phyloP scores from a whole-genome alignment of 2,113 vertebrate genomes.

The Nesogale talazaci region DNA sequence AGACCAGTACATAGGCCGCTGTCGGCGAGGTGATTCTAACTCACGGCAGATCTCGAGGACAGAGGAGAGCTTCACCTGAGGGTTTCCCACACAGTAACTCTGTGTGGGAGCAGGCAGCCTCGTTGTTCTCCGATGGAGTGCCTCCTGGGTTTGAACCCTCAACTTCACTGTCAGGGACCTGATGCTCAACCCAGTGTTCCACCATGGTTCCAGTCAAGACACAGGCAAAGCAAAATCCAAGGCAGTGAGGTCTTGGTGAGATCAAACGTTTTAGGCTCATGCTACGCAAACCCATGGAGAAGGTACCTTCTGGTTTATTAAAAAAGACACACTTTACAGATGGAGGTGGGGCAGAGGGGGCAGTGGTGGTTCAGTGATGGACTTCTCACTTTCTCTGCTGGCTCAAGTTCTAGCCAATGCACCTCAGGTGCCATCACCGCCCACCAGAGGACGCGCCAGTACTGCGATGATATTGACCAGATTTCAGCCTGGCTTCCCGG shows the following conservation, averaged over 20 bases:
- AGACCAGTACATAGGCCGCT: neutral
- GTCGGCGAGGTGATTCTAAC: no score
- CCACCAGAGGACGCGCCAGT: neutral
- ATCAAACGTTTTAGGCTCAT: neutral
- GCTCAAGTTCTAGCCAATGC: neutral
- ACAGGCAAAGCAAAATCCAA: neutral
- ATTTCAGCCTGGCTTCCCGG: neutral
- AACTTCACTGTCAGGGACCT: no score
- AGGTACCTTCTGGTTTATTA: neutral
- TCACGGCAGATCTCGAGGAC: no score
- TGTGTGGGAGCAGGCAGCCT: no score
- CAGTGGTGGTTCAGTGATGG: neutral
- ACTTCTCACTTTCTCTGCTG: neutral
- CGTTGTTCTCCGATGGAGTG: no score
- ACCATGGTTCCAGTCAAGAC: no score
- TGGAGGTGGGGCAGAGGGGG: neutral
- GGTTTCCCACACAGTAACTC: no score
- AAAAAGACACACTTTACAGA: neutral
- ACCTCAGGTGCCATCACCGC: neutral
- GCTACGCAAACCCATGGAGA: neutral
- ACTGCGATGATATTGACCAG: neutral
- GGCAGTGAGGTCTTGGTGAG: neutral
- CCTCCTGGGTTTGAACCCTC: no score
- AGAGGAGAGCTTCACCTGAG: no score
- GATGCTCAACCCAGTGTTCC: no score